These are phyloP conservation scores for Atrichornis clamosus DNA, from an alignment of 2,113 vertebrate species.

Conservation along the genomic window DNA sequence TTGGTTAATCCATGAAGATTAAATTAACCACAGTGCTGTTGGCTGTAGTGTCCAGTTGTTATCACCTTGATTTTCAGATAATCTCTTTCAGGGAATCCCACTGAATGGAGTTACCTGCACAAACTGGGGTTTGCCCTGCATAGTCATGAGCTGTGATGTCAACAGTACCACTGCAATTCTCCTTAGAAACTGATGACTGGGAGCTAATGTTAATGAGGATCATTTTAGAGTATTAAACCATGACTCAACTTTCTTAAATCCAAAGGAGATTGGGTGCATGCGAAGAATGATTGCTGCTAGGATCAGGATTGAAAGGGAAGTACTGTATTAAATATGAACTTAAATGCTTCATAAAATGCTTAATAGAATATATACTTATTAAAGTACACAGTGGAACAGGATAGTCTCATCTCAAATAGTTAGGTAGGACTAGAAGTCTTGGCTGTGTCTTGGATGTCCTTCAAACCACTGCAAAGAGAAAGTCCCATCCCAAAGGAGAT, in stretches of 20 bases:
- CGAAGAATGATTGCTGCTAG: not conserved
- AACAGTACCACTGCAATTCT: not conserved
- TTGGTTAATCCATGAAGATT: not conserved
- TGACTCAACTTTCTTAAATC: not conserved
- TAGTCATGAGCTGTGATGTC: not conserved
- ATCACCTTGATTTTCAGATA: not conserved
- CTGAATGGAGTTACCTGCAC: not conserved
- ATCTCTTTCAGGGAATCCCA: not conserved
- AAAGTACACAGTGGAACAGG: not conserved
- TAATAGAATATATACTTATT: not conserved
- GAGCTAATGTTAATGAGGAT: not conserved
- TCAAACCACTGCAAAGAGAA: not conserved
- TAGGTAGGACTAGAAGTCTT: not conserved
- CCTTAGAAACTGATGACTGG: not conserved
- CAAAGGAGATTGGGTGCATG: not conserved
- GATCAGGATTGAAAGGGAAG: not conserved
- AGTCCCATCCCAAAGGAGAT: not conserved
- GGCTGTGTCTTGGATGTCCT: not conserved
- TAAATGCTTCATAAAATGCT: not conserved
- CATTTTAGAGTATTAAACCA: not conserved
- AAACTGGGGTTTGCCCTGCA: not conserved
- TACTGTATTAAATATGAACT: not conserved
- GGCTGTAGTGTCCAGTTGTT: not conserved
- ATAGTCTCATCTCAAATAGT: not conserved
- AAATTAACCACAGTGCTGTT: not conserved